Percentiles rank a stretch among this genome's conserved stretches.
Conservation (phyloP, 1,140 invertebrate genomes). For the Drosophila asahinai region DNA sequence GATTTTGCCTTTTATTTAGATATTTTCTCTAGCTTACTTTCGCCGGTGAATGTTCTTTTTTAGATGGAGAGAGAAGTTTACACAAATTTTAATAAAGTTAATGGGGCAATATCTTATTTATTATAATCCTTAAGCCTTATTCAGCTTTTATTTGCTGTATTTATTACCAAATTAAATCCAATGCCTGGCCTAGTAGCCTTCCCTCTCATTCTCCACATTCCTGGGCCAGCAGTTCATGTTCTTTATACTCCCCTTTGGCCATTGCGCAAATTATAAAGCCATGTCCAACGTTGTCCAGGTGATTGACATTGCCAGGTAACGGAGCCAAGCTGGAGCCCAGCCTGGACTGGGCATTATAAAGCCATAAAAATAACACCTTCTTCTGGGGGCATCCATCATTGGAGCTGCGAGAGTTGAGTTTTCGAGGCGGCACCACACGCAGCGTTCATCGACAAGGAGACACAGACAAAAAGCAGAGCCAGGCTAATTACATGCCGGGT, state of each 20-base stretch:
- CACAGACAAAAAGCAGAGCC: slow-evolving; percentile 37
- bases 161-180: too few species aligned
- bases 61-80: neutral
- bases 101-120: neutral
- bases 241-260: slow-evolving; percentile 21
- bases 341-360: slow-evolving; percentile 67
- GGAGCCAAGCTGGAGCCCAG: slow-evolving; percentile 17
- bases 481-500: slow-evolving; percentile 81
- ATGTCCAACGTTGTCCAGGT: slow-evolving; percentile 47
- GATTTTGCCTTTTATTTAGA: neutral
- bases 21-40: slow-evolving; percentile 10
- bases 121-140: neutral
- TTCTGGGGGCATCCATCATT: slow-evolving; percentile 43
- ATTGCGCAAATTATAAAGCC: slow-evolving; percentile 53
- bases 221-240: neutral
- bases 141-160: too few species aligned
- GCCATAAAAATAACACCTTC: slow-evolving; percentile 78
- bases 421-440: slow-evolving; percentile 66
- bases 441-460: slow-evolving; percentile 49
- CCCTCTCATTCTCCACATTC: slow-evolving; percentile 27
- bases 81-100: neutral
- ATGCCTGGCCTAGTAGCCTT: too few species aligned
- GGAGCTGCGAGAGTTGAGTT: slow-evolving; percentile 19
- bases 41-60: slow-evolving; percentile 6
- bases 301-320: slow-evolving; percentile 62